Percentiles rank a stretch among this genome's conserved stretches.
Conservation (phyloP, 2,113 vertebrate species). For the Desmodus rotundus region DNA sequence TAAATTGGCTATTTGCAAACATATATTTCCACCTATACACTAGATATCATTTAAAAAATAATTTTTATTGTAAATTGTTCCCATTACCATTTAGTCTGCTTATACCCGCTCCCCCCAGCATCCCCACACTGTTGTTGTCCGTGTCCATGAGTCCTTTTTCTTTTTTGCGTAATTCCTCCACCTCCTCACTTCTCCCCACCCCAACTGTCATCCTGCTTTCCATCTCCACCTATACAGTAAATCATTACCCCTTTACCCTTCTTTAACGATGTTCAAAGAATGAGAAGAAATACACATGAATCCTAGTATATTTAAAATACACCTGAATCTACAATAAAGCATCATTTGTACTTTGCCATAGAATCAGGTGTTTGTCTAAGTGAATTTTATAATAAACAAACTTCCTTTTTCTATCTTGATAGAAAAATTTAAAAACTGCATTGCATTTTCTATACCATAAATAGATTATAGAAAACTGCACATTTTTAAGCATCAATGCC, state of each 20-base stretch:
- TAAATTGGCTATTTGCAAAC: not conserved
- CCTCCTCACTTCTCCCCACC: too few species aligned
- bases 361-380: not conserved
- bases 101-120: too few species aligned
- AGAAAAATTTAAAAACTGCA: not conserved
- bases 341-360: not conserved
- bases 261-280: not conserved
- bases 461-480: not conserved
- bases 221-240: not conserved
- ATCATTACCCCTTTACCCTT: not conserved
- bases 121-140: too few species aligned
- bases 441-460: not conserved
- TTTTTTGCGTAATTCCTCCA: too few species aligned
- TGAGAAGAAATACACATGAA: not conserved
- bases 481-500: not conserved
- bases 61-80: too few species aligned
- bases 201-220: not conserved
- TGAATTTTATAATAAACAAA: not conserved
- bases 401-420: not conserved
- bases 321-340: not conserved
- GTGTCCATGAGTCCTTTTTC: too few species aligned
- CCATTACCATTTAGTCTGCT: too few species aligned
- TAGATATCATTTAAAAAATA: not conserved
- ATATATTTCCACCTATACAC: not conserved
- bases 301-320: not conserved